Evolutionary conservation across 2,888 invertebrate species (phyloP).

Genomic region (Ophioninae sp.): DNA sequence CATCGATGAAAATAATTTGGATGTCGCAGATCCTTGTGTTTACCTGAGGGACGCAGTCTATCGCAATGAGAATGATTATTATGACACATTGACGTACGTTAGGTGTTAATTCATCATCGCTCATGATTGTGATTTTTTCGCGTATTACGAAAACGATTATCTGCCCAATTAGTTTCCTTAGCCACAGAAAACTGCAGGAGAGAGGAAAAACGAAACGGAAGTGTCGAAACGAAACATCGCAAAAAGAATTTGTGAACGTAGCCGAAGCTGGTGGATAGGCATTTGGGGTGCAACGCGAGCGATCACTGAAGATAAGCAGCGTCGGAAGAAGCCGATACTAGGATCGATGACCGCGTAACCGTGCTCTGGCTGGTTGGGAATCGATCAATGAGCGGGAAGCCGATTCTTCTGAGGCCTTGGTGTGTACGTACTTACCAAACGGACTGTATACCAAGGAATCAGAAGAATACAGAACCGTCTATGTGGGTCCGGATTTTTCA

Average conservation of each 20-base stretch:
- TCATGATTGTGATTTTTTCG: not conserved
- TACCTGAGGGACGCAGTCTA: not conserved
- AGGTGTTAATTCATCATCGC: constrained; percentile 29
- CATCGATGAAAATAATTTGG: constrained; percentile 9
- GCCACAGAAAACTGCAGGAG: not conserved
- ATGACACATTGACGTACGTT: not conserved
- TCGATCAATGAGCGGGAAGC: too few relatives aligned
- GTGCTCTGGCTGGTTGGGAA: too few relatives aligned
- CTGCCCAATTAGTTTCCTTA: not conserved
- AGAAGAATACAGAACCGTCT: too few relatives aligned
- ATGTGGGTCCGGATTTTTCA: too few relatives aligned
- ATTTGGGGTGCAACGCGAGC: too few relatives aligned
- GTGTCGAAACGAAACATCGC: constrained; percentile 23
- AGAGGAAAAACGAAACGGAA: not conserved
- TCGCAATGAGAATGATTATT: constrained; percentile 25
- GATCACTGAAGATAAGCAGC: too few relatives aligned
- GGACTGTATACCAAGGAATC: too few relatives aligned
- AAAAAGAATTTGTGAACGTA: constrained; percentile 26
- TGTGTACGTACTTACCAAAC: too few relatives aligned
- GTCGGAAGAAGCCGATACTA: too few relatives aligned
- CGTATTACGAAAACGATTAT: constrained; percentile 31
- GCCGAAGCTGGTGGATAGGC: too few relatives aligned
- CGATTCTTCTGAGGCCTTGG: too few relatives aligned
- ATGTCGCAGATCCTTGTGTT: not conserved
- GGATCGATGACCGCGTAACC: too few relatives aligned